Evolutionary conservation across 1,140 invertebrate species (phyloP), one percentile per base, ranked within the genome.

Genomic region (Aphidius ervi): DNA sequence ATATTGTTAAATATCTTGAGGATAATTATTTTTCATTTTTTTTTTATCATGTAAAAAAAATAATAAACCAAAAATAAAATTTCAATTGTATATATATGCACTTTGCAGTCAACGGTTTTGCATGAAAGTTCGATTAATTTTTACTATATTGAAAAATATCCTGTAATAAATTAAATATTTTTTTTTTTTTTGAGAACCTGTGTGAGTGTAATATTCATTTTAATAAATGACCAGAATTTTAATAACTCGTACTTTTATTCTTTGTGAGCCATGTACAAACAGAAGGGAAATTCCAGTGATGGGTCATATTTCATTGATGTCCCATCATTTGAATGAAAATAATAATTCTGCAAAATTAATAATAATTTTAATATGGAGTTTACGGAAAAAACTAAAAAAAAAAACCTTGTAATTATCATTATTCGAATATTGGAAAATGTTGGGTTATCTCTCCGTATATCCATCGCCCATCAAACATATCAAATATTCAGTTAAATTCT

Each of bases 301-400:
- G 6, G 48, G 7, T 5, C n/a, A 9, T 0, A 8, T 52, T 23
- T 52, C 31, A 62, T 40, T 50, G 37, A 62, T 54, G 16, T 47
- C 52, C 46, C 37, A 48, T 41, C 37, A 43, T 31, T 46, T 37
- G 47, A 39, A 23, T 53, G 52, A 55, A 46, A 55, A 60, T 23
- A 48, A 40, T 49, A 58, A 53, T 52, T 43, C 16, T 41, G 41
- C 9, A 48, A 45, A 61, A 61, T 61, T 61, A 61, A 54, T 16
- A 49, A 53, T 56, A 55, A 59, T 49, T 56, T 61, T 58, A 41
- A 58, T 31, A 64, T 61, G 46, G 59, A 58, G 58, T 56, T 56
- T 41, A 42, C 52, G 23, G 49, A 64, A 57, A 64, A 61, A 61
- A 58, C 61, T 61, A 64, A 64, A 61, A 60, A 58, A 45, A 41